A percentile compares a stretch with the other conserved stretches of the same genome.
Evolutionary conservation across 2,113 vertebrate species (phyloP).

Genomic region (Antidorcas marsupialis): DNA sequence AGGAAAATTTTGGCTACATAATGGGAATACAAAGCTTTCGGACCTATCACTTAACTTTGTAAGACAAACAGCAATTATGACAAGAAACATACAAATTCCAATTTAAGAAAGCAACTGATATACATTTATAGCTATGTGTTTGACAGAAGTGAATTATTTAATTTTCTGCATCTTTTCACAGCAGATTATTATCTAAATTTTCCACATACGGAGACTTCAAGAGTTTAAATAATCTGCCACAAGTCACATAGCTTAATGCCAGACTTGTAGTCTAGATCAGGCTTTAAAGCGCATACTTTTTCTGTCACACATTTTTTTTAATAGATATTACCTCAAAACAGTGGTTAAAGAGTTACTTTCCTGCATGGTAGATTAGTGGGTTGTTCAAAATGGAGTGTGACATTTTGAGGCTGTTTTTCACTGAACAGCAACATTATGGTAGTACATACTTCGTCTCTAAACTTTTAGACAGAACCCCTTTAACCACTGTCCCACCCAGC

Average conservation of each 20-base stretch:
- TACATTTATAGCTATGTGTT: not conserved
- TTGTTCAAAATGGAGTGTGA: conserved; percentile 45
- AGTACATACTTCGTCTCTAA: conserved; percentile 40
- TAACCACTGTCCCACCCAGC: conserved; percentile 55
- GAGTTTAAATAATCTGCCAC: not conserved
- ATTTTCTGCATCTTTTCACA: not conserved
- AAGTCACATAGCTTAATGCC: not conserved
- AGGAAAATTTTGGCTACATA: not conserved
- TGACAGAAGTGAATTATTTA: conserved; percentile 10
- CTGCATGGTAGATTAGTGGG: conserved; percentile 2
- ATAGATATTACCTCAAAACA: conserved; percentile 20
- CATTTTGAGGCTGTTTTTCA: conserved; percentile 24
- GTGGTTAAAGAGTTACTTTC: conserved; percentile 15
- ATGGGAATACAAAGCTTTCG: not conserved
- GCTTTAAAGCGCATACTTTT: conserved; percentile 18
- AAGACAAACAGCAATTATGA: not conserved
- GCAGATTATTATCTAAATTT: not conserved
- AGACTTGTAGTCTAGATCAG: not conserved
- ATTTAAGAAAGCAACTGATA: not conserved
- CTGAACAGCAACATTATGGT: conserved; percentile 17
- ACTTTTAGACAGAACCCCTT: conserved; percentile 50
- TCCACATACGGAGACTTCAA: not conserved
- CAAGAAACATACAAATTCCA: not conserved
- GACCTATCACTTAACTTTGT: not conserved
- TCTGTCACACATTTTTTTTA: not conserved